Conservation (phyloP, 2,888 invertebrate genomes). For the Dynastes hyllus region DNA sequence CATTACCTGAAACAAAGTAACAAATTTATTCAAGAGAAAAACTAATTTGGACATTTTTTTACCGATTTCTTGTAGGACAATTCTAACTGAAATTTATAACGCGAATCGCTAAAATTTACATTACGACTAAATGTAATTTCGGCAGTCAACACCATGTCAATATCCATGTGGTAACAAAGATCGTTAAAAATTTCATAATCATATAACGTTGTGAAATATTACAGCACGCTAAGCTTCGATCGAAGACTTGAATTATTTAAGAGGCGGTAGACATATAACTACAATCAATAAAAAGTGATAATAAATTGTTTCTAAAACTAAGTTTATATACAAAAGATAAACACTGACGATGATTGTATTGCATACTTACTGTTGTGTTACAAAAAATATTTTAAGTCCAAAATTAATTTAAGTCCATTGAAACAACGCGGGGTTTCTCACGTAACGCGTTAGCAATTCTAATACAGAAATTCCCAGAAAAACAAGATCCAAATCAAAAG, state of each 20-base stretch:
- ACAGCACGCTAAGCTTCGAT: conserved; percentile 4
- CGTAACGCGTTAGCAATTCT: no score
- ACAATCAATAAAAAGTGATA: neutral
- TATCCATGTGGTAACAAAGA: neutral
- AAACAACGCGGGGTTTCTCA: no score
- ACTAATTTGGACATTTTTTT: neutral
- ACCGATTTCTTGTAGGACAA: neutral
- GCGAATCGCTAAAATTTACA: neutral
- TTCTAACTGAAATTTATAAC: neutral
- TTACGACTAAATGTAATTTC: neutral
- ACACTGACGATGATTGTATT: neutral
- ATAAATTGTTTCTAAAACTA: neutral
- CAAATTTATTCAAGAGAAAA: no score
- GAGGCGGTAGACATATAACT: neutral
- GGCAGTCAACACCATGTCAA: neutral
- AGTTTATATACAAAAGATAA: neutral
- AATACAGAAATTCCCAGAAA: no score
- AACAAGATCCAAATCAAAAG: no score
- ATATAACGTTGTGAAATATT: neutral
- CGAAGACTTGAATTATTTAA: conserved; percentile 20
- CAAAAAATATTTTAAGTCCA: no score
- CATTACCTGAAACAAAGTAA: neutral
- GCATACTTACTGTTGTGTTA: no score
- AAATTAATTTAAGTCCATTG: no score
- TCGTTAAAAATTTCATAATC: neutral